A percentile compares a stretch with the other conserved stretches of the same genome.
These are phyloP conservation scores for Malthinus seriepunctatus DNA, from an alignment of 2,888 invertebrate species.

Conservation along the genomic window DNA sequence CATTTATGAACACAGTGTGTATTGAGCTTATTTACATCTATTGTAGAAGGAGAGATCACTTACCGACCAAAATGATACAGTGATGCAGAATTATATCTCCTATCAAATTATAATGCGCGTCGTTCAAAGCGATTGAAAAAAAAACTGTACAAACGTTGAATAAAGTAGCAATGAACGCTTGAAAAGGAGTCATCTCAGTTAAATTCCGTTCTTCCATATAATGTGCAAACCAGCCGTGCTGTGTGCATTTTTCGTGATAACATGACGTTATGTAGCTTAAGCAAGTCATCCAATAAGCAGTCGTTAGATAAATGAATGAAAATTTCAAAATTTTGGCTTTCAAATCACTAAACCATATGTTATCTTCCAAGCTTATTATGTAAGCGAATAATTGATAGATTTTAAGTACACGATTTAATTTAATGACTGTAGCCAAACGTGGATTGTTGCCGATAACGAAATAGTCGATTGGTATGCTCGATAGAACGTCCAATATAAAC, in stretches of 20 bases:
- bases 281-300: conserved; percentile 22
- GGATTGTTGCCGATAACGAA: neutral
- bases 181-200: neutral
- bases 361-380: conserved; percentile 20
- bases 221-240: conserved; percentile 20
- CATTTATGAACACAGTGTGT: too few species aligned
- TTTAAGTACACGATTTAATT: conserved; percentile 22
- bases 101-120: neutral
- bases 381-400: conserved; percentile 25
- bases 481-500: conserved; percentile 13
- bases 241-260: conserved; percentile 12
- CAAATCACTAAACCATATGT: conserved; percentile 16
- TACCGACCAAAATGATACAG: neutral
- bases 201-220: neutral
- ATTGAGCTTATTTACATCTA: too few species aligned
- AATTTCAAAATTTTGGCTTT: conserved; percentile 24
- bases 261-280: conserved; percentile 23
- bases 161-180: conserved; percentile 1
- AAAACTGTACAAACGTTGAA: conserved; percentile 12
- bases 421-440: neutral
- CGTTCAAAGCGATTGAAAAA: conserved; percentile 9
- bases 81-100: neutral
- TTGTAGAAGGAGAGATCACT: too few species aligned
- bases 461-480: conserved; percentile 13
- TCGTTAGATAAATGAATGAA: conserved; percentile 10